Conservation (phyloP, 30 jellyfish, hydroid and myxozoan genomes). For the Hydractinia echinata region DNA sequence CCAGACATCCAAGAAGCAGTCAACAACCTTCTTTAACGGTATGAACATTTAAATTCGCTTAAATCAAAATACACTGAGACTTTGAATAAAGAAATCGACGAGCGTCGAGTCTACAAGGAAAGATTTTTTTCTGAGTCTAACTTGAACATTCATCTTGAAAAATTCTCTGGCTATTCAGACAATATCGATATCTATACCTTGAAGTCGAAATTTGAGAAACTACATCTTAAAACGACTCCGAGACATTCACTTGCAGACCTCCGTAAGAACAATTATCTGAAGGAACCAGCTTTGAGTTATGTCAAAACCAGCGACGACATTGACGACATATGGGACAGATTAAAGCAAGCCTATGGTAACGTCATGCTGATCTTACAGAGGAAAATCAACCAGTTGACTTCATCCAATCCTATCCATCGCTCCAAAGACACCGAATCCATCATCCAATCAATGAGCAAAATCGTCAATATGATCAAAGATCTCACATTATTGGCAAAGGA, state of each 20-base stretch:
- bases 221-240: conserved; percentile 13
- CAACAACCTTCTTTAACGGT: conserved; percentile 5
- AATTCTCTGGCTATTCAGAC: conserved; percentile 18
- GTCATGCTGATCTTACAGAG: no score
- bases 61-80: conserved; percentile 16
- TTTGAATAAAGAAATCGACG: background rate
- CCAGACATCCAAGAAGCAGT: conserved; percentile 5
- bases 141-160: conserved; percentile 19
- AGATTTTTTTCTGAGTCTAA: conserved; percentile 17
- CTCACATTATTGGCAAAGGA: conserved; percentile 21
- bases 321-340: conserved; percentile 14
- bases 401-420: conserved; percentile 13
- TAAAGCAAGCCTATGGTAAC: background rate
- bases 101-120: background rate
- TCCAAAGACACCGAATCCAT: conserved; percentile 15
- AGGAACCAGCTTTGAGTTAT: no score
- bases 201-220: background rate
- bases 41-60: background rate
- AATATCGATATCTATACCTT: conserved; percentile 14
- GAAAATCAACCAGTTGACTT: no score
- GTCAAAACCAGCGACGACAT: conserved; percentile 18
- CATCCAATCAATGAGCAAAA: conserved; percentile 11
- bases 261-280: background rate
- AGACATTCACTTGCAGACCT: conserved; percentile 12
- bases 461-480: conserved; percentile 20